phyloP scores from a whole-genome alignment of 1,140 invertebrate genomes.

The Musca vetustissima region DNA sequence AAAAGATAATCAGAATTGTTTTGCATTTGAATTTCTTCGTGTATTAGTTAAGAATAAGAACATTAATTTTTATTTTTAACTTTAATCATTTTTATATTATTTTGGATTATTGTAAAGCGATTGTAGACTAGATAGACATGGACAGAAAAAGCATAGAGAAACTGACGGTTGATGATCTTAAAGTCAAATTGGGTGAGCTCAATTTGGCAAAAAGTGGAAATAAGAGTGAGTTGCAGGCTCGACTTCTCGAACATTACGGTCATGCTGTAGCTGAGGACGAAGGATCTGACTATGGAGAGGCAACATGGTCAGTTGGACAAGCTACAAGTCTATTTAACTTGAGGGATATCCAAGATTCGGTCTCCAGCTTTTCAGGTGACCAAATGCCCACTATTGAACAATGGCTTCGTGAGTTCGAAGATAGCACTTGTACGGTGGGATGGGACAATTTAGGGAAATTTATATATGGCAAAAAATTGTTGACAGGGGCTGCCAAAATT shows the following conservation, averaged over 20 bases:
- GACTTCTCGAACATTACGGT: background rate
- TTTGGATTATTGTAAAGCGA: too few relatives aligned
- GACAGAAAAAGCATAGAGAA: too few relatives aligned
- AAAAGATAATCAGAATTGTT: too few relatives aligned
- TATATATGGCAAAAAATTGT: constrained; percentile 14
- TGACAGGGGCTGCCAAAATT: constrained; percentile 12
- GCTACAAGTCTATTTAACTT: background rate
- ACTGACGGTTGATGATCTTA: too few relatives aligned
- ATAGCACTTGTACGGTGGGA: background rate
- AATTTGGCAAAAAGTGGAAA: background rate
- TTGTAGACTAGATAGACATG: too few relatives aligned
- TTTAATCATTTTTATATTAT: too few relatives aligned
- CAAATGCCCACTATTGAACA: background rate
- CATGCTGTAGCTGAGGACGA: background rate
- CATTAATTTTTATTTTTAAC: too few relatives aligned
- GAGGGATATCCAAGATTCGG: constrained; percentile 16
- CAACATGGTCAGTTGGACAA: background rate
- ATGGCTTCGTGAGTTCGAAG: constrained; percentile 8
- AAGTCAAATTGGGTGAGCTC: too few relatives aligned
- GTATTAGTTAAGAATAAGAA: too few relatives aligned
- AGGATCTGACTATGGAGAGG: background rate
- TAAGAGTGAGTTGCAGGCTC: background rate
- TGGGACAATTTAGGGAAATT: constrained; percentile 8
- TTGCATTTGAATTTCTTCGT: too few relatives aligned
- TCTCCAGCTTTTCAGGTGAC: background rate